A percentile compares a stretch with the other conserved stretches of the same genome.
Evolutionary conservation across 2,113 vertebrate genomes (phyloP).

Genomic region (Odobenus rosmarus): DNA sequence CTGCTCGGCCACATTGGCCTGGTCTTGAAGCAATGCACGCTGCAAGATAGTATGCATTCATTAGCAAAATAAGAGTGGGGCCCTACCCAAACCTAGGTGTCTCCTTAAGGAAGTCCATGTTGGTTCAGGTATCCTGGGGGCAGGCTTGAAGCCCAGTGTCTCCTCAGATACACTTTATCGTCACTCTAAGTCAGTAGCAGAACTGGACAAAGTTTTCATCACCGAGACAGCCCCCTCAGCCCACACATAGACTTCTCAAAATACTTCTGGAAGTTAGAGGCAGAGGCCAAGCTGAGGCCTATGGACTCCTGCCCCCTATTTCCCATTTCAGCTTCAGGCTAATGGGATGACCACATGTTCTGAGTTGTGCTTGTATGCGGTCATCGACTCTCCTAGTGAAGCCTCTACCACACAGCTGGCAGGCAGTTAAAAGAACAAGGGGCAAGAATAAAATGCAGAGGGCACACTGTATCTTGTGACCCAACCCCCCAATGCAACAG

Average conservation of each 20-base stretch:
- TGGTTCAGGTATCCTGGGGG: not conserved
- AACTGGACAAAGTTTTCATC: constrained; percentile 93
- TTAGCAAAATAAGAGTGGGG: constrained; percentile 38
- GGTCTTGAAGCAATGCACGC: constrained; percentile 97
- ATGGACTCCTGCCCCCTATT: not conserved
- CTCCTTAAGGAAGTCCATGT: not conserved
- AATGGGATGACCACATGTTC: not conserved
- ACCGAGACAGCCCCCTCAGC: constrained; percentile 72
- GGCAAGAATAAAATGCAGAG: not conserved
- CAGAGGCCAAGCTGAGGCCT: not conserved
- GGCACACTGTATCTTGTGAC: accelerated
- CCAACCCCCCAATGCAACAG: not conserved
- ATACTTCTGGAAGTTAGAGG: not conserved
- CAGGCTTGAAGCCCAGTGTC: constrained; percentile 50
- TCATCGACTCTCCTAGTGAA: not conserved
- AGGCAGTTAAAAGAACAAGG: not conserved
- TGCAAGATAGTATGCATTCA: constrained; percentile 81
- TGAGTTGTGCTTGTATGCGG: not conserved
- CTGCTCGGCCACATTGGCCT: constrained; percentile 97
- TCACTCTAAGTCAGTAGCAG: constrained; percentile 90
- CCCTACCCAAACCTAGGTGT: not conserved
- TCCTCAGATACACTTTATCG: constrained; percentile 87
- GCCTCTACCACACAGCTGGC: not conserved
- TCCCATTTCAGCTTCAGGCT: not conserved
- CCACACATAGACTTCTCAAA: not conserved